These are phyloP conservation scores for Ophion ellenae DNA, from an alignment of 2,888 invertebrate species.

Conservation along the genomic window DNA sequence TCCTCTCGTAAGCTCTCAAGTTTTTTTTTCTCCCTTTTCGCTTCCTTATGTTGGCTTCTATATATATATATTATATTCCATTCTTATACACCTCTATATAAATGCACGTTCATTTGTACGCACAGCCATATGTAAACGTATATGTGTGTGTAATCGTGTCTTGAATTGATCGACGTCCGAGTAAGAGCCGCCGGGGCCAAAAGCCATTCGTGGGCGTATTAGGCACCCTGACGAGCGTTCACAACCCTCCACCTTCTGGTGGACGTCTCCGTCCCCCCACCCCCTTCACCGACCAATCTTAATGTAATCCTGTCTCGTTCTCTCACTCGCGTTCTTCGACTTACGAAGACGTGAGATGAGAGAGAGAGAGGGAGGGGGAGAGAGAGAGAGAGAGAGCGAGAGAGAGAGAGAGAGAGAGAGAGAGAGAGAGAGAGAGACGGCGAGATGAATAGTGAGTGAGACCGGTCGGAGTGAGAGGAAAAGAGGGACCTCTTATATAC, in stretches of 20 bases:
- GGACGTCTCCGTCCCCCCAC: slow-evolving; percentile 34
- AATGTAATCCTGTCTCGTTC: slow-evolving; percentile 46
- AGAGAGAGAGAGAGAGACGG: slow-evolving; percentile 47
- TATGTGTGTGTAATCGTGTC: slow-evolving; percentile 40
- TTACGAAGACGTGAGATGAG: slow-evolving; percentile 45
- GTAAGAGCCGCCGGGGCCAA: slow-evolving; percentile 59
- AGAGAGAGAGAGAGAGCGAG: slow-evolving; percentile 42
- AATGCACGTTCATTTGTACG: background rate
- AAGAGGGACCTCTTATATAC: slow-evolving; percentile 68
- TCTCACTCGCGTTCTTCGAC: slow-evolving; percentile 44
- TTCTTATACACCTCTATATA: background rate
- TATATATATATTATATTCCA: slow-evolving; percentile 6
- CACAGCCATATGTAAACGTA: slow-evolving; percentile 4
- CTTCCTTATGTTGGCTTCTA: slow-evolving; percentile 28
- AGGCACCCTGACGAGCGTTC: slow-evolving; percentile 67
- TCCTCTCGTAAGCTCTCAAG: slow-evolving; percentile 10
- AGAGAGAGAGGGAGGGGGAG: slow-evolving; percentile 30
- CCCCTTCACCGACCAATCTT: slow-evolving; percentile 46
- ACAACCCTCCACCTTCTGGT: slow-evolving; percentile 60
- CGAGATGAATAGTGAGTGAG: slow-evolving; percentile 48
- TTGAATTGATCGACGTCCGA: slow-evolving; percentile 65
- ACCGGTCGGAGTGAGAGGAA: slow-evolving; percentile 57
- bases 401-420: slow-evolving; percentile 24
- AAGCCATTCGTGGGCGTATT: slow-evolving; percentile 67
- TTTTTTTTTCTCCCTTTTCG: slow-evolving; percentile 1